Base-by-base conservation (phyloP, 2,113 vertebrate genomes). In the Paracanthobrama guichenoti region DNA sequence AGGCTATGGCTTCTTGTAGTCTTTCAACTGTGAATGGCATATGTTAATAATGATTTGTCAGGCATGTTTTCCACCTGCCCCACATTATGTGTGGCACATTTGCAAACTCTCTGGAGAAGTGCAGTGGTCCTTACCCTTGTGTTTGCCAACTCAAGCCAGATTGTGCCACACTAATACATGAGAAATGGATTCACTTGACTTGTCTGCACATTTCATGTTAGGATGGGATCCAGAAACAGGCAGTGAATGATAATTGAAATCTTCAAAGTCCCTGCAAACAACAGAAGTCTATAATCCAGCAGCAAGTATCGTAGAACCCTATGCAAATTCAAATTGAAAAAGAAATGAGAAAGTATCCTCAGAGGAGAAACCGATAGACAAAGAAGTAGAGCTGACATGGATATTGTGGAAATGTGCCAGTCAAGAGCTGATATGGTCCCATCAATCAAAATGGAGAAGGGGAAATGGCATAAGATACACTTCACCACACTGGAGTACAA, bases 1-100 rank as follows among this genome's bases (percentile, higher is more conserved):
- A 16, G 35, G 9, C 66, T 42, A 22, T 44, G 66, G 59, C 26
- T 46, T 28, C 8, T 83, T 75, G 6, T 31, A 67, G 22, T 46
- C 82, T 31, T 12, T 18, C 31, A 50, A 84, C 64, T 26, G 60
- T 31, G 46, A 84, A 60, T 24, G 59, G 28, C 60, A 66, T 84
- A 46, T 77, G 60, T 77, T 44, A 76, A 84, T 28, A 16, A 64
- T 60, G 67, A 73, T 84, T 76, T 76, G 82, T 84, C 60, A 77
- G 60, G 72, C 57, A 48, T 77, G 73, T 77, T 77, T 67, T 73
- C 73, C 73, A 35, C 73, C 82, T 46, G 8, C 55, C 60, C 46
- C 26, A 28, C 28, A 60, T 53, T 74, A 28, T 60, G 35, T 44
- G 35, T 78, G 75, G 75, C 53, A 59, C 75, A 60, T 78, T 71